Evolutionary conservation across 2,888 invertebrate species (phyloP), one percentile per base, ranked within the genome.

Genomic region (Thera obeliscata): DNA sequence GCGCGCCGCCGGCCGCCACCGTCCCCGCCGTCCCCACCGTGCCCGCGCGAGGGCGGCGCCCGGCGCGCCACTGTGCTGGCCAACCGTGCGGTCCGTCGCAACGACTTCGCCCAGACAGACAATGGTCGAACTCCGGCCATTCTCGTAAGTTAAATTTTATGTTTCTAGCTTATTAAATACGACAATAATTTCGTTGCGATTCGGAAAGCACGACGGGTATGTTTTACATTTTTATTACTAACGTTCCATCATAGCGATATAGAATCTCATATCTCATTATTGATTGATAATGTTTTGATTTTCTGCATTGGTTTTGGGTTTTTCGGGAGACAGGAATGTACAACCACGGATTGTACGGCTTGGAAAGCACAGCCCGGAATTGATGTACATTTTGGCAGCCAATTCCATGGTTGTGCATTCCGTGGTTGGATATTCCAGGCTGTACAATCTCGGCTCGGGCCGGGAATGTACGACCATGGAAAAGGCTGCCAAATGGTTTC

Each of bases 1-100:
- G 41, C 36, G 38, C 36, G 69, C 33, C 69, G 69, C 22, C 22
- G 22, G 22, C 22, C 22, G 22, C 22, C 22, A 55, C 74, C 69
- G 58, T 74, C 64, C 4, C 70, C 68, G 33, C 70, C 57, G 64
- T 78, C 69, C 56, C 65, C 66, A 52, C 79, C 69, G 56, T 65
- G 66, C 49, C 68, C 57, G 54, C 56, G 33, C 41, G 55, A 33
- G n/a, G 52, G 35, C 33, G 71, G 67, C 48, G 62, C 54, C n/a
- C 76, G 78, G 33, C 79, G 77, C 64, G 72, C 67, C 64, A 77
- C 74, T 65, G 78, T 75, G 33, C 74, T 75, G 48, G 77, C 74
- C 59, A 82, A 64, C 65, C 83, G 80, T 52, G 77, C 74, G 56
- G 82, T 76, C 46, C 78, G 81, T 58, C 79, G 78, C 67, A 85